These are phyloP conservation scores for Ctena decussata DNA, from an alignment of 2,888 invertebrate species.

Conservation along the genomic window DNA sequence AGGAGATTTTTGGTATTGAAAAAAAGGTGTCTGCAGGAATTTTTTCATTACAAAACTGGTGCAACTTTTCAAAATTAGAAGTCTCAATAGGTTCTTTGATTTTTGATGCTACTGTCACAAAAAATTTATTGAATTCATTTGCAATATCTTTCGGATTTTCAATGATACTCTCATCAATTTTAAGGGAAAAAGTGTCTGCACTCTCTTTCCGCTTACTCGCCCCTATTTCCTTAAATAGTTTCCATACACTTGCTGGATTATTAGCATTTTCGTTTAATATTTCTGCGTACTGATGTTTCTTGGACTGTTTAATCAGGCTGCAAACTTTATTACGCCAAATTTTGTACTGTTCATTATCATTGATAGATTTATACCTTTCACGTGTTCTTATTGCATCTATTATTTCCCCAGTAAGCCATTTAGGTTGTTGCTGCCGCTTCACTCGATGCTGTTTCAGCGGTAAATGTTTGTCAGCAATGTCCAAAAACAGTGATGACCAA, in stretches of 20 bases:
- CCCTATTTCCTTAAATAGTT: conserved; percentile 1
- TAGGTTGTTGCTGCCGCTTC: background rate
- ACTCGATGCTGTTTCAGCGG: background rate
- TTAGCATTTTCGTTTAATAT: no score
- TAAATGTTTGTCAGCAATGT: background rate
- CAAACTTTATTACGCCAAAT: background rate
- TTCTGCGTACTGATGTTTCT: background rate
- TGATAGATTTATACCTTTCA: background rate
- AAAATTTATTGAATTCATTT: background rate
- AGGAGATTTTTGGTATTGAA: conserved; percentile 1
- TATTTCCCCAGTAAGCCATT: background rate
- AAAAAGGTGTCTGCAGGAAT: background rate
- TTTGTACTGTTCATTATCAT: background rate
- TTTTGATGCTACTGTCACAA: background rate
- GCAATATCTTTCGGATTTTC: background rate
- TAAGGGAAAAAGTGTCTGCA: background rate
- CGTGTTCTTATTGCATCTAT: no score
- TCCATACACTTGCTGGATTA: no score
- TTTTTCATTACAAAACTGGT: background rate
- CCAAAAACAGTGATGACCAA: no score
- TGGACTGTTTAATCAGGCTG: background rate
- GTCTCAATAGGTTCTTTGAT: no score
- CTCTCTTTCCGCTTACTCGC: background rate
- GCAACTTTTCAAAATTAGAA: no score
- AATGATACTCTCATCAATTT: background rate